Conservation (phyloP, 2,113 vertebrate species). For the Electrona antarctica region DNA sequence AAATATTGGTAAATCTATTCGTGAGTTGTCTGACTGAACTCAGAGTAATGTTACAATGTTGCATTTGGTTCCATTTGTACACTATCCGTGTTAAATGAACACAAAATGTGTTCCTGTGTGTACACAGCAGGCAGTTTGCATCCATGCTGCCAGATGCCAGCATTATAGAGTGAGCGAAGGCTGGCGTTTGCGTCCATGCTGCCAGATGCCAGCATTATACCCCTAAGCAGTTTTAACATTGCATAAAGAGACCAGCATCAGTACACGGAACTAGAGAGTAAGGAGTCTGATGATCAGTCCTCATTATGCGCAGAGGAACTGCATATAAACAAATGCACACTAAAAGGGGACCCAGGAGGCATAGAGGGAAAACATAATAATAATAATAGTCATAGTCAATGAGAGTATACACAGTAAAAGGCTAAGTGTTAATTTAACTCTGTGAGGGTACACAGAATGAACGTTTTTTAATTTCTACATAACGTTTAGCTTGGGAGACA, state of each 20-base stretch:
- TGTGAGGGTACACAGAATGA: too few species aligned
- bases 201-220: too few species aligned
- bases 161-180: conserved; percentile 22
- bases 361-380: conserved; percentile 4
- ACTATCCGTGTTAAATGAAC: too few species aligned
- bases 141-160: conserved; percentile 51
- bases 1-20: too few species aligned
- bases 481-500: too few species aligned
- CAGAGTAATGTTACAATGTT: too few species aligned
- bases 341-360: conserved; percentile 21
- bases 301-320: conserved; percentile 55
- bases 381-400: conserved; percentile 1
- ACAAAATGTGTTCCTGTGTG: too few species aligned
- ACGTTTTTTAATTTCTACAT: too few species aligned
- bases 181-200: conserved; percentile 36
- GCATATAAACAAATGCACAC: conserved; percentile 15
- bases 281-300: conserved; percentile 39
- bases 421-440: not conserved
- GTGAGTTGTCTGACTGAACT: too few species aligned
- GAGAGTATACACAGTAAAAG: conserved; percentile 10
- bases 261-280: conserved; percentile 5
- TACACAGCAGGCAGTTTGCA: conserved; percentile 20
- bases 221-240: conserved; percentile 25
- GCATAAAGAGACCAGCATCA: conserved; percentile 12
- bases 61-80: too few species aligned